Evolutionary conservation across 2,888 invertebrate species (phyloP).

Genomic region (Tridacna gigas): DNA sequence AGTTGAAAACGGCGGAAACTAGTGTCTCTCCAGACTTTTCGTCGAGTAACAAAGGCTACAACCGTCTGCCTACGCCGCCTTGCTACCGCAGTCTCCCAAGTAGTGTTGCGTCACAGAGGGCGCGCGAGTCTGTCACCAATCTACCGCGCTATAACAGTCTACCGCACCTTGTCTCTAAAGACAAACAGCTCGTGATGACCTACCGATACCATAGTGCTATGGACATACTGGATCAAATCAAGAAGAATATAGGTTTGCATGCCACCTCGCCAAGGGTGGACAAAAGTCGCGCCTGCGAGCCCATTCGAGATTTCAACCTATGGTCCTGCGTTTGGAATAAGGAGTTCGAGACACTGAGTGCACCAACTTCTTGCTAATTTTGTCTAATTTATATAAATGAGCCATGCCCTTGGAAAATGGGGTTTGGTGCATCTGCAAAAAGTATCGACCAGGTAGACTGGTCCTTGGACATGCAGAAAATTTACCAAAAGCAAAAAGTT

Average conservation of each 20-base stretch:
- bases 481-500: too few relatives aligned
- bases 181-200: slow-evolving; percentile 75
- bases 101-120: slow-evolving; percentile 17
- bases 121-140: not conserved
- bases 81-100: slow-evolving; percentile 14
- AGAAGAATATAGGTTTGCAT: slow-evolving; percentile 64
- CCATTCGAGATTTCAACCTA: slow-evolving; percentile 94
- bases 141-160: slow-evolving; percentile 34
- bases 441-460: too few relatives aligned
- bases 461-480: too few relatives aligned
- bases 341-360: slow-evolving; percentile 71
- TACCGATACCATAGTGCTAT: slow-evolving; percentile 80
- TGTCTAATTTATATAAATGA: not conserved
- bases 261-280: slow-evolving; percentile 73
- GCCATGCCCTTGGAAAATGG: too few relatives aligned
- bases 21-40: not conserved
- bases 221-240: slow-evolving; percentile 80
- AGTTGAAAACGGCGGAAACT: not conserved
- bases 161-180: slow-evolving; percentile 58
- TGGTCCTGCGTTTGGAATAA: slow-evolving; percentile 94
- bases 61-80: slow-evolving; percentile 13
- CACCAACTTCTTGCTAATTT: not conserved
- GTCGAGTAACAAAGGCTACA: slow-evolving; percentile 2
- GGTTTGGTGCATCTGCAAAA: too few relatives aligned
- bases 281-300: slow-evolving; percentile 55